Evolutionary conservation across 1,140 invertebrate species (phyloP).

Genomic region (Nylanderia fulva): DNA sequence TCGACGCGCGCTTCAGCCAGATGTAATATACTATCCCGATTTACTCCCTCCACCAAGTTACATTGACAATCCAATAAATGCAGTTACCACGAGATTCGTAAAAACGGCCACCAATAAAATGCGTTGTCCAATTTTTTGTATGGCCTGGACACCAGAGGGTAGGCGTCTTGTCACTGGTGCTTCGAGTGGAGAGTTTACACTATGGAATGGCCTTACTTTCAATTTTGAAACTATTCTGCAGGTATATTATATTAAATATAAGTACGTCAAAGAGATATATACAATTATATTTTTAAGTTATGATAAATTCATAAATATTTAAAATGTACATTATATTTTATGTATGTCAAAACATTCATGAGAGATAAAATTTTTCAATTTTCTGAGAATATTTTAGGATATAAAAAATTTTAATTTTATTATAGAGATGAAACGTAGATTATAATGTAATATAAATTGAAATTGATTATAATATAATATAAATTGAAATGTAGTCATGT

Average conservation of each 20-base stretch:
- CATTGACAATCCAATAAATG: conserved; percentile 98
- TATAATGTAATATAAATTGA: too few relatives aligned
- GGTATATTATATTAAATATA: conserved; percentile 86
- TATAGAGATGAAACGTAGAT: too few relatives aligned
- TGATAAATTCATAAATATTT: background rate
- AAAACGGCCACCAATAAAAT: conserved; percentile 99
- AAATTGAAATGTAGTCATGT: too few relatives aligned
- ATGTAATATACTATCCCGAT: conserved; percentile 95
- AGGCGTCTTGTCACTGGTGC: conserved; percentile 98
- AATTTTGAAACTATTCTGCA: conserved; percentile 99
- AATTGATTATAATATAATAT: too few relatives aligned
- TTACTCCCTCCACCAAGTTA: conserved; percentile 95
- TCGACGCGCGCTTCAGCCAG: conserved; percentile 94
- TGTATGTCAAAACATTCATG: background rate
- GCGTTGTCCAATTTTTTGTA: conserved; percentile 99
- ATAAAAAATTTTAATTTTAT: background rate
- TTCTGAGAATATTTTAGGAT: background rate
- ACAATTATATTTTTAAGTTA: background rate
- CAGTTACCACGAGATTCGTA: conserved; percentile 98
- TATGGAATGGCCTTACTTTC: conserved; percentile 99
- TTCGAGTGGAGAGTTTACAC: conserved; percentile 99
- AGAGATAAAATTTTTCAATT: background rate
- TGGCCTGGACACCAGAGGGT: conserved; percentile 99
- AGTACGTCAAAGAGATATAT: too few relatives aligned
- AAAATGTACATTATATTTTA: background rate